A percentile compares a stretch with the other conserved stretches of the same genome.
These are phyloP conservation scores for Colletes gigas DNA, from an alignment of 1,140 invertebrate genomes.

Conservation along the genomic window DNA sequence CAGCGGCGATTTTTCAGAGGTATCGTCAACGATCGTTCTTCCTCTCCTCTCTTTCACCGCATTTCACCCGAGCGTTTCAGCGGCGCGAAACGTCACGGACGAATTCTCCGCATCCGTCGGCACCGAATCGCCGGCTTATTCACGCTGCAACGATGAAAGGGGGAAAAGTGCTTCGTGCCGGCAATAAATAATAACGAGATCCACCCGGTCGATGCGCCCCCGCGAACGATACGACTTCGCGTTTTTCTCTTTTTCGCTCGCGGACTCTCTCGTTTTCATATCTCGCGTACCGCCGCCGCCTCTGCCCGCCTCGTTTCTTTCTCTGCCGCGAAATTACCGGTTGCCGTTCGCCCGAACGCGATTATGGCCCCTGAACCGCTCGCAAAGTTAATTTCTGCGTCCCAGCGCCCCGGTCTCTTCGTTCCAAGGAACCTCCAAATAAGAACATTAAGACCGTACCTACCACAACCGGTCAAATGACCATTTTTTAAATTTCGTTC, in stretches of 20 bases:
- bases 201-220: conserved; percentile 45
- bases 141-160: conserved; percentile 57
- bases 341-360: conserved; percentile 2
- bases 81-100: conserved; percentile 58
- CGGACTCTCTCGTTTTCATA: conserved; percentile 7
- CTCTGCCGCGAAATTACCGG: not conserved
- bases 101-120: conserved; percentile 59
- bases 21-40: conserved; percentile 51
- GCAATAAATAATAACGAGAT: conserved; percentile 67
- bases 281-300: not conserved
- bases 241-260: conserved; percentile 2
- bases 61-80: conserved; percentile 39
- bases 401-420: not conserved
- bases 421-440: too few species aligned
- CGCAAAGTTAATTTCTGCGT: not conserved
- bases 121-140: conserved; percentile 53
- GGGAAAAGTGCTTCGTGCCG: conserved; percentile 54
- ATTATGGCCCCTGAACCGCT: conserved; percentile 2
- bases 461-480: too few species aligned
- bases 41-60: not conserved
- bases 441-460: too few species aligned
- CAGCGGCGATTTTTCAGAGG: conserved; percentile 58
- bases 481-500: too few species aligned
- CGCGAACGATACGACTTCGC: conserved; percentile 44
- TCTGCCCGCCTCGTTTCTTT: not conserved